Base-by-base conservation (phyloP, 2,113 vertebrate species). In the Dolichallabes microphthalmus region DNA sequence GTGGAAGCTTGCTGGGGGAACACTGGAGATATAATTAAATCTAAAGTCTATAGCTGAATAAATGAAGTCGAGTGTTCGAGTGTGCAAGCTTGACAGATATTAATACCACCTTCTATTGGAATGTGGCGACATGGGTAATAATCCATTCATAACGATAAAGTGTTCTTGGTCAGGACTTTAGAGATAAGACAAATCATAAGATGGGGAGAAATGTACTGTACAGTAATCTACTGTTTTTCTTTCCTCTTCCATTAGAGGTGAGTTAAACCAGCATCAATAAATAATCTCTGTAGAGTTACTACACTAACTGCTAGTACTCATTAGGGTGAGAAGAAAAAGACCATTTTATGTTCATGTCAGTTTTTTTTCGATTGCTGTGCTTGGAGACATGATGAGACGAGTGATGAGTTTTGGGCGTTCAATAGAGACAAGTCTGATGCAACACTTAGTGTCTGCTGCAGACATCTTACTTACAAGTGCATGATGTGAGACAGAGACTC, bases 21-120 rank as follows among this genome's bases (percentile, higher is more conserved):
- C 88, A 94, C 92, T 93, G 90, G 90, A 93, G 94, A 94, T 91
- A 94, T 95, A 95, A 95, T 96, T 95, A 94, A 95, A 95, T 91
- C 77, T 35, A 93, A 94, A 94, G 94, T 90, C 90, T 87, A 45
- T 45, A 88, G 89, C 87, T 90, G 92, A 94, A 93, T 92, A 93
- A 94, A 94, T 91, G 94, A 93, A 94, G 94, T 90, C 0, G 90
- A 90, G 92, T 92, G 92, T 91, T 88, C 93, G 94, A 91, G 92
- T 94, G 93, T 88, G 82, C 3, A 90, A 89, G 61, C 86, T 90
- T 92, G 93, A 93, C 84, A 89, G 92, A 91, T 90, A 93, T 92
- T 93, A 93, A 95, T 83, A 77, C 89, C 84, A 77, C 89, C 84
- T 71, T 85, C 87, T 32, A 75, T 80, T 63, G 91, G 89, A 90